Percentiles rank a stretch among this genome's conserved stretches.
Evolutionary conservation across 2,888 invertebrate genomes (phyloP).

Genomic region (Morinoia aosen): DNA sequence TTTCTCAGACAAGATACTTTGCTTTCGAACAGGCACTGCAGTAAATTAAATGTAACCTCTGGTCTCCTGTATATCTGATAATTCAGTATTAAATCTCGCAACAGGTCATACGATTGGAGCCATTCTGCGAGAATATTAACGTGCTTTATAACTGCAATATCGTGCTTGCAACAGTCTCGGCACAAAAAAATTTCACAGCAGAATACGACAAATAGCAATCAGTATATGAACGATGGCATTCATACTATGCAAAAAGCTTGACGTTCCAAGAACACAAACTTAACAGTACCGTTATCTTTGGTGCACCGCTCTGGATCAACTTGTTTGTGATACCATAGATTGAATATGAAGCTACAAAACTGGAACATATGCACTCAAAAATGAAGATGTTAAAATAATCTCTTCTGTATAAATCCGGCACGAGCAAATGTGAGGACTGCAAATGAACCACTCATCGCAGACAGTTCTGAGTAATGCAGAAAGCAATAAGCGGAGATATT

Average conservation of each 20-base stretch:
- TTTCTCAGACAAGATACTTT: not conserved
- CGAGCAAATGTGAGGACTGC: no score
- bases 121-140: no score
- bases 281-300: not conserved
- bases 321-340: not conserved
- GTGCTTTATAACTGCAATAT: not conserved
- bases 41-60: not conserved
- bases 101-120: not conserved
- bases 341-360: not conserved
- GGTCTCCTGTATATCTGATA: not conserved
- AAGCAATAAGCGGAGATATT: no score
- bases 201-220: not conserved
- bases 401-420: not conserved
- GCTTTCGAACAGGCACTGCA: not conserved
- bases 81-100: not conserved
- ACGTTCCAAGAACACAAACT: conserved; percentile 16
- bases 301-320: not conserved
- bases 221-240: not conserved
- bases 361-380: not conserved
- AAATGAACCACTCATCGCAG: no score
- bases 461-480: no score
- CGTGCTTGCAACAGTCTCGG: not conserved
- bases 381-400: not conserved
- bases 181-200: not conserved
- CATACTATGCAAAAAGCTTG: not conserved